Conservation (phyloP, 2,113 vertebrate species). For the Lethenteron reissneri region DNA sequence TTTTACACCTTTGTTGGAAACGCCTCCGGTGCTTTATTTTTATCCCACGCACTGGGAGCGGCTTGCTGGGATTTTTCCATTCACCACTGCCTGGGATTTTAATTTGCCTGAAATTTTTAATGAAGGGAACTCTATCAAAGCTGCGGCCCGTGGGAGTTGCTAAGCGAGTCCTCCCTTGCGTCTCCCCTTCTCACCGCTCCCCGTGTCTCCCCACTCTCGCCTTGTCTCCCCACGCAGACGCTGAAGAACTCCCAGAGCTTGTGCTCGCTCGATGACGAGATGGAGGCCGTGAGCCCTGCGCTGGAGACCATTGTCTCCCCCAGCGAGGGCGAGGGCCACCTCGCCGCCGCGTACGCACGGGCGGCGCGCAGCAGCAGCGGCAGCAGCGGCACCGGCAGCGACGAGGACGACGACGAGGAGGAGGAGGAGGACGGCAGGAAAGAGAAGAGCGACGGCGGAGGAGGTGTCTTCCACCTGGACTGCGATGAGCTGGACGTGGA, state of each 20-base stretch:
- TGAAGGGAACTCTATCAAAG: too few species aligned
- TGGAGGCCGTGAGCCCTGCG: background rate
- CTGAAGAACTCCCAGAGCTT: slow-evolving; percentile 5
- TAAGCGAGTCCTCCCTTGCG: background rate
- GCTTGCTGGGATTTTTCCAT: too few species aligned
- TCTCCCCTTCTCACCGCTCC: background rate
- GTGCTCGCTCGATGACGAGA: slow-evolving; percentile 5
- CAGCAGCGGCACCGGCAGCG: background rate
- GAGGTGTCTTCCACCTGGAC: slow-evolving; percentile 1
- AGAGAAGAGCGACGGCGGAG: background rate
- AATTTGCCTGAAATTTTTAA: too few species aligned
- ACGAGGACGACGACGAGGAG: background rate
- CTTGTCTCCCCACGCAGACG: background rate
- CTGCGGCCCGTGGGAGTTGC: too few species aligned
- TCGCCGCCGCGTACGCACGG: background rate
- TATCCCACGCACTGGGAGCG: too few species aligned
- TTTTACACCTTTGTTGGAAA: too few species aligned
- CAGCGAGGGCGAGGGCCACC: background rate
- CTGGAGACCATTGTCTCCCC: slow-evolving; percentile 1
- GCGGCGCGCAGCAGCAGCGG: background rate
- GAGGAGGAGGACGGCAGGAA: background rate
- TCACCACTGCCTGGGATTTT: too few species aligned
- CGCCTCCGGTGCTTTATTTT: too few species aligned
- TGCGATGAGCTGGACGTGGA: slow-evolving; percentile 5
- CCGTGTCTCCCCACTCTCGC: background rate